Evolutionary conservation across 30 jellyfish, hydroid and myxozoan species (phyloP).

Genomic region (Pelagia noctiluca): DNA sequence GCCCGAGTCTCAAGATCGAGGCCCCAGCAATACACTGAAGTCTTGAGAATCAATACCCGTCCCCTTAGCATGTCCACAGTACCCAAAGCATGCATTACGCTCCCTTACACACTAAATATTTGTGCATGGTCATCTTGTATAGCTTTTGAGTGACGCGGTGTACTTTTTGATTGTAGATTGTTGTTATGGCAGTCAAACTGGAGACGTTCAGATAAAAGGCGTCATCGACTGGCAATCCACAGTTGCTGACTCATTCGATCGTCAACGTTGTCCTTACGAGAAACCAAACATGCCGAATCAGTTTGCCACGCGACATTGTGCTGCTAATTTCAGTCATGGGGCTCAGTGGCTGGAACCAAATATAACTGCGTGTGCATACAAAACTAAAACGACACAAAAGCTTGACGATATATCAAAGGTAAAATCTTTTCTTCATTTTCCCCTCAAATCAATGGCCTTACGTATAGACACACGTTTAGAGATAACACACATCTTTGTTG

Average conservation of each 20-base stretch:
- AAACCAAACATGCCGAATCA: background rate
- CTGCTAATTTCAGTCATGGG: constrained; percentile 43
- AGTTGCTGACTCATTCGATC: constrained; percentile 42
- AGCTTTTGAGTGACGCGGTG: too few species aligned
- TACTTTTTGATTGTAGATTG: constrained; percentile 38
- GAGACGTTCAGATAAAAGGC: constrained; percentile 59
- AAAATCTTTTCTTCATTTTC: too few species aligned
- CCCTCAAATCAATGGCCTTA: background rate
- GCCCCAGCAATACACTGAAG: too few species aligned
- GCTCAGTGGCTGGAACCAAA: constrained; percentile 63
- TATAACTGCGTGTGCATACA: constrained; percentile 42
- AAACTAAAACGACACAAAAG: constrained; percentile 42
- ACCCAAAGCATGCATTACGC: too few species aligned
- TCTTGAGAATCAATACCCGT: too few species aligned
- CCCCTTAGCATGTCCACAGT: too few species aligned
- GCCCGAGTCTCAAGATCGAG: too few species aligned
- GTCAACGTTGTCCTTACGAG: constrained; percentile 36
- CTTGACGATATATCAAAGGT: constrained; percentile 53
- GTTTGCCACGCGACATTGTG: constrained; percentile 41
- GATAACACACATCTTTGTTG: too few species aligned
- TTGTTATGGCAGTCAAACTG: constrained; percentile 60
- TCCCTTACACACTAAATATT: too few species aligned
- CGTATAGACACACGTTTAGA: too few species aligned
- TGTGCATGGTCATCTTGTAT: too few species aligned
- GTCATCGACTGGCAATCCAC: constrained; percentile 40